A percentile compares a stretch with the other conserved stretches of the same genome.
phyloP scores from a whole-genome alignment of 1,140 invertebrate genomes.

The Hydropsyche tenuis region DNA sequence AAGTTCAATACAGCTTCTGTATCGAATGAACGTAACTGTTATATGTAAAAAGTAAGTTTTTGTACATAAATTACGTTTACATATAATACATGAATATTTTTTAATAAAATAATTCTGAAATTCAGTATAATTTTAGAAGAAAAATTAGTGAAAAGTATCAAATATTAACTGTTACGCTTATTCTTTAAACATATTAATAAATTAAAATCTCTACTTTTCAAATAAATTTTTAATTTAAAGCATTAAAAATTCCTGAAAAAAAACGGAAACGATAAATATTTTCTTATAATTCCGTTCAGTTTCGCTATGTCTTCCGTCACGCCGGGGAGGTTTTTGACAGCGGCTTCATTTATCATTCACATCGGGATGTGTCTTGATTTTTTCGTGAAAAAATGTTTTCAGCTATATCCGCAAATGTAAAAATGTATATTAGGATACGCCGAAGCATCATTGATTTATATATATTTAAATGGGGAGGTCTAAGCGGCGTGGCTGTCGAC shows the following conservation, averaged over 20 bases:
- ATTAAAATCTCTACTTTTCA: not conserved
- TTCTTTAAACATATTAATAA: no score
- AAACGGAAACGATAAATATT: conserved; percentile 19
- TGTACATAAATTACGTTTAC: no score
- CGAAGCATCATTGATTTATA: conserved; percentile 30
- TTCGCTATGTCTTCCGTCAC: conserved; percentile 9
- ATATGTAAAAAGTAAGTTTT: no score
- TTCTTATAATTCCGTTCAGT: conserved; percentile 25
- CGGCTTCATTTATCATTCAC: conserved; percentile 27
- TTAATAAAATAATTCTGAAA: no score
- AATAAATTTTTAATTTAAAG: not conserved
- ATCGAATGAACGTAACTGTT: no score
- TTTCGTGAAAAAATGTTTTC: not conserved
- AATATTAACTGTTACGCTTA: no score
- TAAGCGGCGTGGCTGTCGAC: conserved; percentile 27
- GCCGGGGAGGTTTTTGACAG: conserved; percentile 25
- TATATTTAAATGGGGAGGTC: conserved; percentile 28
- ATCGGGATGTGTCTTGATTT: conserved; percentile 26
- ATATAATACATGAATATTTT: no score
- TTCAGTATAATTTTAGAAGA: no score
- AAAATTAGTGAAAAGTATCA: no score
- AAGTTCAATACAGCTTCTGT: no score
- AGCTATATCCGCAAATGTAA: not conserved
- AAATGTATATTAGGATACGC: conserved; percentile 33
- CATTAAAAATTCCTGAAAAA: not conserved